Base-by-base conservation (phyloP, 2,797 vertebrate genomes). In the Heterohyrax brucei region DNA sequence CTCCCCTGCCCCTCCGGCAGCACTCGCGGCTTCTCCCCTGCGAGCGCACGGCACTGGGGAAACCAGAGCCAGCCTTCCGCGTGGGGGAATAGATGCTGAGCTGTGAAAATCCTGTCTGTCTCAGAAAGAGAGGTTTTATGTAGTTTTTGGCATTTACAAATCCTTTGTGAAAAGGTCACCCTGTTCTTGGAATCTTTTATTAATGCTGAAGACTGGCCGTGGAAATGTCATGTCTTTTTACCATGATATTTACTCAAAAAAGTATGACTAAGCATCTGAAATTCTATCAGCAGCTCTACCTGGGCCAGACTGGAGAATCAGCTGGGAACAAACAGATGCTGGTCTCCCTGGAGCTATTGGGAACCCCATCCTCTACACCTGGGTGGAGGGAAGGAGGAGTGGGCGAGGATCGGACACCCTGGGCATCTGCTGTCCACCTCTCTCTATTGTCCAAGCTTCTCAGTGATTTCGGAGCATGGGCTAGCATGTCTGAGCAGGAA, bases 91-190 rank as follows among this genome's bases (percentile, higher is more conserved):
- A 97, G 97, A 97, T 70, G 96, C 95, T 77, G 97, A 97, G 96
- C 94, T 97, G 88, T 96, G 97, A 97, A 61, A 96, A 97, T 96
- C 96, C 96, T 95, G 97, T 93, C 97, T 97, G 95, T 96, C 93
- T 62, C 93, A 92, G 94, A 98, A 98, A 98, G 97, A 98, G 97
- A 98, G 97, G 91, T 98, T 98, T 98, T 98, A 98, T 98, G 98
- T 98, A 95, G 98, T 97, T 98, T 98, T 98, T 99, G 99, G 99
- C 99, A 99, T 99, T 99, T 99, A 98, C 98, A 99, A 98, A 99
- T 99, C 98, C 98, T 98, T 98, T 98, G 98, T 98, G 98, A 98
- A 99, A 99, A 99, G 99, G 99, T 99, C 99, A 99, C 80, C 94
- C 98, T 98, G 98, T 98, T 98, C 98, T 98, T 98, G 96, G 98